Conservation (phyloP, 1,140 invertebrate genomes). For the Dendroctonus ponderosae region DNA sequence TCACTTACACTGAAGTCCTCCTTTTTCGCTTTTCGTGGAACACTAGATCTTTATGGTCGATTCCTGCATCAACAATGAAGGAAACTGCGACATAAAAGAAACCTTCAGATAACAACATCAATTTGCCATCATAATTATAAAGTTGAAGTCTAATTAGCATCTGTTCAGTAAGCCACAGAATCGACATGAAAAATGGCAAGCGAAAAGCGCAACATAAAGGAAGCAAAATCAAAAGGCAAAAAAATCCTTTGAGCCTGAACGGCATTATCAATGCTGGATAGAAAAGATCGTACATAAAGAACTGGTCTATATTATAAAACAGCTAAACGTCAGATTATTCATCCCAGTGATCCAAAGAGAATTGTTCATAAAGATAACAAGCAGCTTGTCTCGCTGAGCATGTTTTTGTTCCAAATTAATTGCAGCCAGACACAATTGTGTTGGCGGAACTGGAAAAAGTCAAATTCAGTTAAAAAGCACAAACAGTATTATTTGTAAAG, state of each 20-base stretch:
- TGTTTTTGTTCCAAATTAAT: constrained; percentile 34
- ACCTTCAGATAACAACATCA: too few relatives aligned
- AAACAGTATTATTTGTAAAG: constrained; percentile 18
- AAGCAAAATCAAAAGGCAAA: constrained; percentile 18
- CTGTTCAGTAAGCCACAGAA: too few relatives aligned
- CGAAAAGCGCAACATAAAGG: background rate
- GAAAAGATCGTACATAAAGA: constrained; percentile 15
- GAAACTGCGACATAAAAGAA: too few relatives aligned
- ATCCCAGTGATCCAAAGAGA: constrained; percentile 21
- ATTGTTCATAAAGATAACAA: constrained; percentile 33
- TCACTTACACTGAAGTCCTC: constrained; percentile 30
- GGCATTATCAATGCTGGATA: constrained; percentile 14
- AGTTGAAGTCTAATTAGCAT: too few relatives aligned
- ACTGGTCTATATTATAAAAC: constrained; percentile 24
- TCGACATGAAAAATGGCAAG: background rate
- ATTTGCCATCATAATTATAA: too few relatives aligned
- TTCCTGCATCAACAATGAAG: too few relatives aligned
- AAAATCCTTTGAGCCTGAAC: constrained; percentile 13
- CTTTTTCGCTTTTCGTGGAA: constrained; percentile 27
- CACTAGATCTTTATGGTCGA: too few relatives aligned
- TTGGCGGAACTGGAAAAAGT: constrained; percentile 29
- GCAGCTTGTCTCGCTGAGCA: constrained; percentile 27
- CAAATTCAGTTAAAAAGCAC: constrained; percentile 27
- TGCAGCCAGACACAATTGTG: constrained; percentile 33
- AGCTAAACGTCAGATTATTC: constrained; percentile 33